These are phyloP conservation scores for Sorex maritimensis DNA, from an alignment of 2,797 vertebrate genomes.

Conservation along the genomic window DNA sequence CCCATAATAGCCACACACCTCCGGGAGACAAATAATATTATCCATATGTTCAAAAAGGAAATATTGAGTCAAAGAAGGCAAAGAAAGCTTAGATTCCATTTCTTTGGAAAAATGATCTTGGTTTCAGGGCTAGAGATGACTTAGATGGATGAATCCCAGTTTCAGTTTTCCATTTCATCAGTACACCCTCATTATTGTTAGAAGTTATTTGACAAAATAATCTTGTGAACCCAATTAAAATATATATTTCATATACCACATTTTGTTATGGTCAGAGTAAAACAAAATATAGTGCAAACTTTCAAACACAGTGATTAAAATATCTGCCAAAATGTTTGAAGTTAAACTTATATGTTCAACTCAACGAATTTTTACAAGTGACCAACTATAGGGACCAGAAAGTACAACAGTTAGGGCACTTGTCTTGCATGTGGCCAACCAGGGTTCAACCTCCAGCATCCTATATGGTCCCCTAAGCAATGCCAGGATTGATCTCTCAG, in stretches of 20 bases:
- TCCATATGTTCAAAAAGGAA: slow-evolving; percentile 84
- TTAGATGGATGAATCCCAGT: slow-evolving; percentile 82
- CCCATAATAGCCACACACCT: slow-evolving; percentile 82
- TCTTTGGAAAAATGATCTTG: slow-evolving; percentile 77
- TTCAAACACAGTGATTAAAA: slow-evolving; percentile 67
- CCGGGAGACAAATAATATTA: slow-evolving; percentile 83
- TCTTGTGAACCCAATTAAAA: slow-evolving; percentile 82
- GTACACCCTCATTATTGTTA: slow-evolving; percentile 72
- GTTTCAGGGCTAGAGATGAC: slow-evolving; percentile 76
- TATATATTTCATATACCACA: slow-evolving; percentile 72
- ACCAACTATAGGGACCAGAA: neutral
- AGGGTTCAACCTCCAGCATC: no score
- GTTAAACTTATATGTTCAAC: slow-evolving; percentile 55
- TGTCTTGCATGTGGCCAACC: no score
- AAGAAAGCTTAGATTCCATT: slow-evolving; percentile 67
- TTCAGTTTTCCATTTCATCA: slow-evolving; percentile 74
- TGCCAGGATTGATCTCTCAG: no score
- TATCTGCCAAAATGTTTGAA: slow-evolving; percentile 68
- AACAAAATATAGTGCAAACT: slow-evolving; percentile 51
- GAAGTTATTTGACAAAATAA: slow-evolving; percentile 80
- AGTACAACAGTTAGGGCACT: no score
- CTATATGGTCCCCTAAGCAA: no score
- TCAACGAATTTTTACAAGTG: slow-evolving; percentile 67
- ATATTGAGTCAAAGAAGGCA: slow-evolving; percentile 77
- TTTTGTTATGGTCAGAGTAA: slow-evolving; percentile 66